Conservation (phyloP, 1,140 invertebrate genomes). For the Drosophila persimilis region DNA sequence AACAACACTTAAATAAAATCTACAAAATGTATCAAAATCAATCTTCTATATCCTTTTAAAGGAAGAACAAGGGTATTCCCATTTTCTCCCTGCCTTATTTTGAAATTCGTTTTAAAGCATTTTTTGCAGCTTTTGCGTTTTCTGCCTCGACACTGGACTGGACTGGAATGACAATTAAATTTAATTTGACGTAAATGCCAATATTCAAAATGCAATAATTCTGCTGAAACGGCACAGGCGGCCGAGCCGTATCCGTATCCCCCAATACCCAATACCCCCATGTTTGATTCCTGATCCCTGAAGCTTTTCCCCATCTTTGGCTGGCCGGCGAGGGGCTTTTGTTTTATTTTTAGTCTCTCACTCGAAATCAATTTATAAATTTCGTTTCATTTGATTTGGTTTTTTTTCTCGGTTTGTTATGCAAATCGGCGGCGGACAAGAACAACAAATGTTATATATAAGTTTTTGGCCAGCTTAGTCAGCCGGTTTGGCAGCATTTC, state of each 20-base stretch:
- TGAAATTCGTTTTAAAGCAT: not conserved
- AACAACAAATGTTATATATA: conserved; percentile 48
- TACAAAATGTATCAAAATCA: not conserved
- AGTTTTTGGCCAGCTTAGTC: conserved; percentile 57
- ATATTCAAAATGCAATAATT: conserved; percentile 76
- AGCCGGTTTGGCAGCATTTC: conserved; percentile 77
- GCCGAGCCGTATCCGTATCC: not conserved
- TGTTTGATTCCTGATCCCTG: conserved; percentile 19
- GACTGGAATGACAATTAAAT: conserved; percentile 65
- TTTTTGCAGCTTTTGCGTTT: conserved; percentile 12
- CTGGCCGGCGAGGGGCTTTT: not conserved
- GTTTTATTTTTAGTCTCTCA: conserved; percentile 54
- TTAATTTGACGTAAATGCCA: conserved; percentile 78
- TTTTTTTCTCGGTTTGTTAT: conserved; percentile 48
- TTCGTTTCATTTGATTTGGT: conserved; percentile 48
- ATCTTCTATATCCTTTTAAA: not conserved
- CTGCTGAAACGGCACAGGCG: conserved; percentile 39
- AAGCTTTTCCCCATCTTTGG: conserved; percentile 9
- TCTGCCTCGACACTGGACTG: conserved; percentile 4
- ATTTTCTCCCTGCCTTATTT: too few species aligned
- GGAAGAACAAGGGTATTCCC: too few species aligned
- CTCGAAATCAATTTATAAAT: conserved; percentile 72
- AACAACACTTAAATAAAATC: too few species aligned
- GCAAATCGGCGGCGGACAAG: conserved; percentile 42
- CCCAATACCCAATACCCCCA: conserved; percentile 7